These are phyloP conservation scores for Tryphoninae sp. DNA, from an alignment of 2,888 invertebrate species.

Conservation along the genomic window DNA sequence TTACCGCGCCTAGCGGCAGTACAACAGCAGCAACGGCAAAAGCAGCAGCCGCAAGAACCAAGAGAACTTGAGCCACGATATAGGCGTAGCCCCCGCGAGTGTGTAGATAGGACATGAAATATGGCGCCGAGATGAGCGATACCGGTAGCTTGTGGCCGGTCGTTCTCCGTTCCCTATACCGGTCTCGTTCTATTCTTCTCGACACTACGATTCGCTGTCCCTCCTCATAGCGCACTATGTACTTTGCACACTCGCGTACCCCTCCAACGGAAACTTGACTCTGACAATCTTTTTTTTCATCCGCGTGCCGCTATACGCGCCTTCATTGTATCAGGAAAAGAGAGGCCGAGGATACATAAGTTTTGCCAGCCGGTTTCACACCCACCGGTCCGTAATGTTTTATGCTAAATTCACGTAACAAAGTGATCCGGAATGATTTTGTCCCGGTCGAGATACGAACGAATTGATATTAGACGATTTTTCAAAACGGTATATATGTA, in stretches of 20 bases:
- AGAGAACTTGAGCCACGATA: slow-evolving; percentile 67
- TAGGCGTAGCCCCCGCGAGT: slow-evolving; percentile 72
- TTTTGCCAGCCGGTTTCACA: slow-evolving; percentile 14
- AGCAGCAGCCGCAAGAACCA: slow-evolving; percentile 51
- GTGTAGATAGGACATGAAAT: slow-evolving; percentile 77
- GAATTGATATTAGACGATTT: slow-evolving; percentile 56
- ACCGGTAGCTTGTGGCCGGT: slow-evolving; percentile 70
- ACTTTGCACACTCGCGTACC: slow-evolving; percentile 46
- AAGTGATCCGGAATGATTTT: slow-evolving; percentile 57
- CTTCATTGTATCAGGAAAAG: background rate
- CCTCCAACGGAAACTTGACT: slow-evolving; percentile 64
- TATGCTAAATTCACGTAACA: slow-evolving; percentile 51
- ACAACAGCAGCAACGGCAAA: slow-evolving; percentile 50
- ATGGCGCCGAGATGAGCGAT: slow-evolving; percentile 77
- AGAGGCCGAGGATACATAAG: slow-evolving; percentile 6
- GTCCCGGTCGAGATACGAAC: slow-evolving; percentile 49
- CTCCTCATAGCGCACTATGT: slow-evolving; percentile 45
- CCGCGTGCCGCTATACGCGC: background rate
- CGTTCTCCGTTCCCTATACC: slow-evolving; percentile 43
- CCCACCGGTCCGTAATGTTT: slow-evolving; percentile 42
- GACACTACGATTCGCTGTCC: slow-evolving; percentile 38
- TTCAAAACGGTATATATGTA: slow-evolving; percentile 13
- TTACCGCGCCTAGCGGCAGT: slow-evolving; percentile 48
- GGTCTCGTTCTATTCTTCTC: slow-evolving; percentile 55
- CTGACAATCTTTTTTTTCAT: slow-evolving; percentile 57